Percentiles rank a stretch among this genome's conserved stretches.
Conservation (phyloP, 1,140 invertebrate species). For the Popillia japonica region DNA sequence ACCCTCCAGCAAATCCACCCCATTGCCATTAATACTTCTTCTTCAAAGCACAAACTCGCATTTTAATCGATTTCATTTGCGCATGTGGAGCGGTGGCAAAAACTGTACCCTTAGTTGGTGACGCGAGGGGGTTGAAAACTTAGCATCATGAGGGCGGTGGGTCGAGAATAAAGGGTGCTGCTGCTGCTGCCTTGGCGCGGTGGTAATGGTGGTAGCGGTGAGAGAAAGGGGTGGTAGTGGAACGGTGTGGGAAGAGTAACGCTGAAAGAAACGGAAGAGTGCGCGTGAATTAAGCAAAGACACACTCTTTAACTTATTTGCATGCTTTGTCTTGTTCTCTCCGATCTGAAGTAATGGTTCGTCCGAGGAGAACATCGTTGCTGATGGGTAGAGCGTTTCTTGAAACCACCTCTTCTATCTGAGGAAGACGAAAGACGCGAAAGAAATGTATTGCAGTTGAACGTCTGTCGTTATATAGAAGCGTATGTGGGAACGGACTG, state of each 20-base stretch:
- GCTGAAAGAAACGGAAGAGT: slow-evolving; percentile 59
- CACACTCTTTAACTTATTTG: slow-evolving; percentile 58
- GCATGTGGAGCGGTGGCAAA: slow-evolving; percentile 61
- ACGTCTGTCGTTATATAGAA: slow-evolving; percentile 13
- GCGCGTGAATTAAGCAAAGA: slow-evolving; percentile 60
- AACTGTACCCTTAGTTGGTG: slow-evolving; percentile 52
- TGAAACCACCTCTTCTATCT: not conserved
- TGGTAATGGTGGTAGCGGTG: slow-evolving; percentile 35
- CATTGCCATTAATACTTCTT: slow-evolving; percentile 61
- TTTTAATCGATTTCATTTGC: slow-evolving; percentile 62
- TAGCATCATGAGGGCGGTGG: slow-evolving; percentile 47
- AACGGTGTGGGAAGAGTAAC: slow-evolving; percentile 18
- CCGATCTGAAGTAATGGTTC: not conserved
- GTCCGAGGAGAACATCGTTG: slow-evolving; percentile 2
- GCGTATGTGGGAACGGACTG: slow-evolving; percentile 41
- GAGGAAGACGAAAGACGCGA: slow-evolving; percentile 19
- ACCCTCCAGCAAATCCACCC: slow-evolving; percentile 46
- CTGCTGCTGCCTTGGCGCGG: not conserved
- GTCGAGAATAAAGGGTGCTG: slow-evolving; percentile 40
- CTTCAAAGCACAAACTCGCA: slow-evolving; percentile 61
- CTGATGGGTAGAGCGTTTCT: not conserved
- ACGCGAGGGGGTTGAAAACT: slow-evolving; percentile 44
- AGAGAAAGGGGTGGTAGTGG: slow-evolving; percentile 37
- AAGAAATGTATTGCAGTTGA: slow-evolving; percentile 32
- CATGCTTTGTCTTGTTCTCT: slow-evolving; percentile 57